Evolutionary conservation across 2,888 invertebrate genomes (phyloP).

Genomic region (Agonum fuliginosum): DNA sequence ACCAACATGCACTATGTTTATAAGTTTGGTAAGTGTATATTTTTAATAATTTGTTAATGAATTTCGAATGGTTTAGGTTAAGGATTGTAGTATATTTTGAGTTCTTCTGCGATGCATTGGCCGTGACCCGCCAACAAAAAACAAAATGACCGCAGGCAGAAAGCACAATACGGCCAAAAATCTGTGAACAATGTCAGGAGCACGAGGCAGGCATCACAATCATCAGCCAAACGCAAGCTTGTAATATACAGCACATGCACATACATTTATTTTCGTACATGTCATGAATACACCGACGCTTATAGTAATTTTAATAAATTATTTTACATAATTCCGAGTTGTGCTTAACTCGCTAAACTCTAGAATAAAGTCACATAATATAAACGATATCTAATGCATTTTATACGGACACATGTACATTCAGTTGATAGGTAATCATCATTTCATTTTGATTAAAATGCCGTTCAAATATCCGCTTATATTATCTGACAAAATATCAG

Average conservation of each 20-base stretch:
- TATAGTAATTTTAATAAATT: slow-evolving; percentile 65
- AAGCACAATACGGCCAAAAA: slow-evolving; percentile 59
- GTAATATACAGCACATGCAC: slow-evolving; percentile 73
- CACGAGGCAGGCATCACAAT: slow-evolving; percentile 58
- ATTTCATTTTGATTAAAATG: too few species aligned
- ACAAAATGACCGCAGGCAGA: slow-evolving; percentile 58
- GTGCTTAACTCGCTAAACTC: slow-evolving; percentile 56
- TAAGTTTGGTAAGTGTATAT: not conserved
- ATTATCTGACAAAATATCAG: slow-evolving; percentile 59
- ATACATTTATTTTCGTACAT: slow-evolving; percentile 73
- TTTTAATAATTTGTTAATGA: not conserved
- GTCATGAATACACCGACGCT: slow-evolving; percentile 70
- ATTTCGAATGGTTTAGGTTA: not conserved
- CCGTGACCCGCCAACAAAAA: slow-evolving; percentile 24
- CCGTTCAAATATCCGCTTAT: slow-evolving; percentile 52
- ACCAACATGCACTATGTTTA: slow-evolving; percentile 56
- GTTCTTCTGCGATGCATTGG: slow-evolving; percentile 10
- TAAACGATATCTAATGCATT: slow-evolving; percentile 57
- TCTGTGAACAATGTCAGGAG: slow-evolving; percentile 57
- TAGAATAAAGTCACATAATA: slow-evolving; percentile 58
- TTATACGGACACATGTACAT: slow-evolving; percentile 44
- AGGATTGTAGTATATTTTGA: not conserved
- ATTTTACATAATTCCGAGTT: slow-evolving; percentile 63
- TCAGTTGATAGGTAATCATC: slow-evolving; percentile 42
- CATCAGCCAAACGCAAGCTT: slow-evolving; percentile 63